These are phyloP conservation scores for Pegoplata infirma DNA, from an alignment of 2,888 invertebrate species.

Conservation along the genomic window DNA sequence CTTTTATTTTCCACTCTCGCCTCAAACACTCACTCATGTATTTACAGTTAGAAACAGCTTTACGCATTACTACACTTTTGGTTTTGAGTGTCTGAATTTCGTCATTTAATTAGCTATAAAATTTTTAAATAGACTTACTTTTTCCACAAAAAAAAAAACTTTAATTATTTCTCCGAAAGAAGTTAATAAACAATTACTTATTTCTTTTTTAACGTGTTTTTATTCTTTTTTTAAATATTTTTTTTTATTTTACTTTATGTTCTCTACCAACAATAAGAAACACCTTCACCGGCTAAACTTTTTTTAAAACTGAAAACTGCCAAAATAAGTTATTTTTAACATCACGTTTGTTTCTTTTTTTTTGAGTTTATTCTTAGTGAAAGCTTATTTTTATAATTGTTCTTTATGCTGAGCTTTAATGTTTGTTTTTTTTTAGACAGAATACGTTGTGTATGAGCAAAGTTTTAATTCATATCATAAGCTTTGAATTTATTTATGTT, in stretches of 20 bases:
- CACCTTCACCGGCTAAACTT: slow-evolving; percentile 57
- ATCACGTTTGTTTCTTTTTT: slow-evolving; percentile 2
- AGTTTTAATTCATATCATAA: slow-evolving; percentile 17
- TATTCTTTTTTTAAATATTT: no score
- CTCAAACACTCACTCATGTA: background rate
- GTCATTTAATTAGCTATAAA: background rate
- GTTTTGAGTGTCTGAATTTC: background rate
- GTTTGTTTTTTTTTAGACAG: slow-evolving; percentile 16
- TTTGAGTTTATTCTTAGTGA: slow-evolving; percentile 23
- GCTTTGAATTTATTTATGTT: slow-evolving; percentile 8
- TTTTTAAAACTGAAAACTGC: slow-evolving; percentile 60
- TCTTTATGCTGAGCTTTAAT: slow-evolving; percentile 10
- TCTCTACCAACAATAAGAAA: slow-evolving; percentile 17
- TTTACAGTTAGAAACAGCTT: slow-evolving; percentile 44
- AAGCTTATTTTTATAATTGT: slow-evolving; percentile 36
- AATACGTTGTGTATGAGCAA: background rate
- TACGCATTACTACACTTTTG: background rate
- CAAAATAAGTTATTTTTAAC: slow-evolving; percentile 37
- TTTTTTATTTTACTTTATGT: background rate
- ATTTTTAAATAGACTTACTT: background rate
- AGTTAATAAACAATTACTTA: background rate
- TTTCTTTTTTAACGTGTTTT: background rate
- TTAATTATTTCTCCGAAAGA: no score
- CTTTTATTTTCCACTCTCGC: background rate
- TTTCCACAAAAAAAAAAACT: background rate